Conservation (phyloP, 2,888 invertebrate genomes). For the Scaptomyza polygonia region DNA sequence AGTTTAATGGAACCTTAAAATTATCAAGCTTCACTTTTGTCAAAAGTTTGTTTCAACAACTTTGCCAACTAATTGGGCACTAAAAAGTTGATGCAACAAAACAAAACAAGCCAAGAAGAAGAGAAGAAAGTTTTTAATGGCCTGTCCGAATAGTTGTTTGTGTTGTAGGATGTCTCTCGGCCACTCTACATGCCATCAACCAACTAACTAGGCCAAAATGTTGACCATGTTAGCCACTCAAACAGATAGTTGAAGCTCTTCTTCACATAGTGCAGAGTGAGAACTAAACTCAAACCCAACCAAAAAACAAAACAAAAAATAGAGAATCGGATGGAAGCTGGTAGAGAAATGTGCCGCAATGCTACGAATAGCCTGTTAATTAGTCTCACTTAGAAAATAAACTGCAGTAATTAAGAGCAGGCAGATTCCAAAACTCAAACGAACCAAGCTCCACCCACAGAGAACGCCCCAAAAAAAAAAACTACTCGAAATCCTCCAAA, state of each 20-base stretch:
- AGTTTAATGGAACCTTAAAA: not conserved
- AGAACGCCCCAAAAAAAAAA: slow-evolving; percentile 48
- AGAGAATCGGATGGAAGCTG: not conserved
- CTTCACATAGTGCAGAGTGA: slow-evolving; percentile 5
- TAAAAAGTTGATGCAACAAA: slow-evolving; percentile 22
- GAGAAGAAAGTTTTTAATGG: slow-evolving; percentile 38
- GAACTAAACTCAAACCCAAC: slow-evolving; percentile 8
- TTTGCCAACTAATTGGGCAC: slow-evolving; percentile 47
- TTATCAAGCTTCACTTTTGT: slow-evolving; percentile 10
- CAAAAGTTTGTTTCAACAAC: slow-evolving; percentile 34
- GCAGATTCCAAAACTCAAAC: slow-evolving; percentile 45
- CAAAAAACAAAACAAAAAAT: slow-evolving; percentile 4
- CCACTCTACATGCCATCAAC: slow-evolving; percentile 51
- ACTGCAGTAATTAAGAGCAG: slow-evolving; percentile 84
- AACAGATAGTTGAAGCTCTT: slow-evolving; percentile 17
- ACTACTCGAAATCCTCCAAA: slow-evolving; percentile 27
- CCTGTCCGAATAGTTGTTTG: slow-evolving; percentile 17
- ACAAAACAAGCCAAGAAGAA: not conserved
- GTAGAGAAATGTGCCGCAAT: slow-evolving; percentile 64
- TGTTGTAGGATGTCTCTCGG: slow-evolving; percentile 15
- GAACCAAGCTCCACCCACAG: slow-evolving; percentile 41
- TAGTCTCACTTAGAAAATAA: slow-evolving; percentile 85
- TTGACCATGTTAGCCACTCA: slow-evolving; percentile 59
- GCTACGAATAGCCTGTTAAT: slow-evolving; percentile 82
- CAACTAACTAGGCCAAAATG: slow-evolving; percentile 69